phyloP scores from a whole-genome alignment of 64 coral and sea anemone genomes.

The Actinia tenebrosa region DNA sequence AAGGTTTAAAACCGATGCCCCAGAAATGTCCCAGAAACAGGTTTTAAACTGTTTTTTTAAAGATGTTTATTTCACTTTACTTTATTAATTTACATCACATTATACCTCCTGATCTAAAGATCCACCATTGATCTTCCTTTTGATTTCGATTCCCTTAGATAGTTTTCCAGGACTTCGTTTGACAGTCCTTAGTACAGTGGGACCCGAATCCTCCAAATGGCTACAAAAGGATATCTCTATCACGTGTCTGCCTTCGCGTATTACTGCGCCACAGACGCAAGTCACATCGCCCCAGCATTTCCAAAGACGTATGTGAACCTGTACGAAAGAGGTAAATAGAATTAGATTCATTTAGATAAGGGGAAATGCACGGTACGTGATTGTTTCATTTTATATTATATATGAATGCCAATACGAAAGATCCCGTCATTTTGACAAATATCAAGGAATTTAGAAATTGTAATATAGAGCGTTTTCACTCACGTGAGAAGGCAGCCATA shows the following conservation, averaged over 20 bases:
- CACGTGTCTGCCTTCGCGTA: not conserved
- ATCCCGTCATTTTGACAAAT: too few relatives aligned
- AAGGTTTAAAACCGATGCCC: too few relatives aligned
- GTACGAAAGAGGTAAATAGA: not conserved
- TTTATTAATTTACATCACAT: not conserved
- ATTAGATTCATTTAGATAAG: too few relatives aligned
- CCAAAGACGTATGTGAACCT: conserved; percentile 5
- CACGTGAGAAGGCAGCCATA: too few relatives aligned
- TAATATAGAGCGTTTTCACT: too few relatives aligned
- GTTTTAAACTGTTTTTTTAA: too few relatives aligned
- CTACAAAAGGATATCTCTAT: not conserved
- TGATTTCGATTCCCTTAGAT: not conserved
- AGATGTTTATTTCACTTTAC: too few relatives aligned
- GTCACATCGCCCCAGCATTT: not conserved
- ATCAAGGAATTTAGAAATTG: too few relatives aligned
- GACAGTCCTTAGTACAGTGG: not conserved
- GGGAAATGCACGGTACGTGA: too few relatives aligned
- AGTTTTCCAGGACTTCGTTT: not conserved
- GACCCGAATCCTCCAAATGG: not conserved
- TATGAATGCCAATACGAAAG: too few relatives aligned
- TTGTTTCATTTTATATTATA: too few relatives aligned
- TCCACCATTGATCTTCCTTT: not conserved
- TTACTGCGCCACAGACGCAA: not conserved
- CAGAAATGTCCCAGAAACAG: too few relatives aligned
- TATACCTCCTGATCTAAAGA: not conserved